Base-by-base conservation (phyloP, 1,140 invertebrate species). In the Drosophila paulistorum region DNA sequence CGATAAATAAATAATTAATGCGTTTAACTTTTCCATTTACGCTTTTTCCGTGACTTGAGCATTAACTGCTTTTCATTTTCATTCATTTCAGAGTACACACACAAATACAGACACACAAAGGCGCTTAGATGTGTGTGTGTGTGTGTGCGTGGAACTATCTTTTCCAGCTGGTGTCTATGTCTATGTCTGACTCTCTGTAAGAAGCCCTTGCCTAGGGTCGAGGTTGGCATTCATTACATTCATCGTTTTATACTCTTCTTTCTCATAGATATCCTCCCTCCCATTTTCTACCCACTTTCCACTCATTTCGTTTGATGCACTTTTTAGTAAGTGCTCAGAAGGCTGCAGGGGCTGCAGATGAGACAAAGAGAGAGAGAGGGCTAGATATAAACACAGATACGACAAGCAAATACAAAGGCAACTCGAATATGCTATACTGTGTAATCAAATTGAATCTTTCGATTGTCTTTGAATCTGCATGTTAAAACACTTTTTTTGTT, bases 1-100 rank as follows among this genome's bases (percentile, higher is more conserved):
- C 82, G 79, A 90, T 90, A 90, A 90, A 90, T 90, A 81, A 90
- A 90, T 90, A 90, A 90, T 89, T 90, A 90, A 90, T 90, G 82
- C 77, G 77, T 81, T 90, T 81, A 90, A 89, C 83, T 89, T 87
- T 81, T 90, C 81, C 87, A 87, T 90, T 90, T 90, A 81, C 87
- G 83, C 80, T 91, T 90, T 87, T 90, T 84, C 87, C 87, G 80
- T 90, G 89, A 90, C 80, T 89, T 84, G 83, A 87, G 85, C 80
- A 89, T 84, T 87, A 89, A 87, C 84, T 89, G 84, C 84, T 89
- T 87, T 89, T 87, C 80, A 89, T 87, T 87, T 87, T 78, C 84
- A 87, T 87, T 87, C 72, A 86, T 83, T 83, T 81, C 79, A 79
- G 75, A 78, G 65, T 70, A 78, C 30, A 14, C 9, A 45, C 68